phyloP scores from a whole-genome alignment of 2,888 invertebrate genomes.

The Oasisia sp. region DNA sequence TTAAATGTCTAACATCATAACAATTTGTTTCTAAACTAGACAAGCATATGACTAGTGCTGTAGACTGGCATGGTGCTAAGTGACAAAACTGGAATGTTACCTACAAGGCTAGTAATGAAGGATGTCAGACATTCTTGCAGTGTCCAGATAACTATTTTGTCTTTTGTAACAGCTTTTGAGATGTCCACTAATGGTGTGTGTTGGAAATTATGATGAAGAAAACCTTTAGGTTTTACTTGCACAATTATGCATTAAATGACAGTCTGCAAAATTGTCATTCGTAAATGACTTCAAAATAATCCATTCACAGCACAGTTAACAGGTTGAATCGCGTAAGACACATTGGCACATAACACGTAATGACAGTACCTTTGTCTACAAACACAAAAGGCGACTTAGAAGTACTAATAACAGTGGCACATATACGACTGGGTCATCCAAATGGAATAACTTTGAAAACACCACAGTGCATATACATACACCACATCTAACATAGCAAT shows the following conservation, averaged over 20 bases:
- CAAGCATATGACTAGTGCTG: background rate
- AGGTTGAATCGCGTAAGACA: background rate
- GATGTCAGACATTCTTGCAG: background rate
- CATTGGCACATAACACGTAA: background rate
- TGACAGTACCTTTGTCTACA: background rate
- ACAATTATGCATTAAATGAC: background rate
- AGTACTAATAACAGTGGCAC: background rate
- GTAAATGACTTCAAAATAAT: background rate
- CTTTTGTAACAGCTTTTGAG: background rate
- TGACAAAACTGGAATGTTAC: background rate
- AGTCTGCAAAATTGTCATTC: background rate
- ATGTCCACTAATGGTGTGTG: background rate
- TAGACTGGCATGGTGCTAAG: too few relatives aligned
- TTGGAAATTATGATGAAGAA: background rate
- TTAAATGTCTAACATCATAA: background rate
- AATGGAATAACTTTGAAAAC: background rate
- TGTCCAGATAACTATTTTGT: background rate
- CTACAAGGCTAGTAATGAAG: background rate
- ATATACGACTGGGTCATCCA: background rate
- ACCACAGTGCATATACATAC: background rate
- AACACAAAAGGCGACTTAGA: background rate
- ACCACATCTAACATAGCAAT: background rate
- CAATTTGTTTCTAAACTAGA: background rate
- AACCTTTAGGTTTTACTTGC: background rate
- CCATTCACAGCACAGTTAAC: background rate